Evolutionary conservation across 2,113 vertebrate genomes (phyloP), one percentile per base, ranked within the genome.

Genomic region (Willisornis vidua): DNA sequence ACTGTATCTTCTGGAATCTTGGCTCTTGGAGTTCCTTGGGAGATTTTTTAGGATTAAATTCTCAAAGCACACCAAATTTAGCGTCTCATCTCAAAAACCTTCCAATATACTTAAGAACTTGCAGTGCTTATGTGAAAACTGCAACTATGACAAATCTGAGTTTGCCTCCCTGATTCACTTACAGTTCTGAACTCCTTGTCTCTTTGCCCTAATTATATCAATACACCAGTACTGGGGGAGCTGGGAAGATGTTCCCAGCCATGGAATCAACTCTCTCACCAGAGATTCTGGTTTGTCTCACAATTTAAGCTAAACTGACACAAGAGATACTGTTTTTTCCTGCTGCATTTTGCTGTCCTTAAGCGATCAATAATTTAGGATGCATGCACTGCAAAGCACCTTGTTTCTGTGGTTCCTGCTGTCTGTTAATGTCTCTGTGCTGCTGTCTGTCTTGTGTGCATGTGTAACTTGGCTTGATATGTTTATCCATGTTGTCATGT

Each of bases 151-250:
- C 78, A 87, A 45, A 79, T 85, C 61, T 3, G 70, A 68, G 28
- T 20, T 75, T 46, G 45, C 57, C 77, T 82, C 80, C 68, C 33
- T 70, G 43, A 1, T 62, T 94, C 62, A 45, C 48, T 65, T 26
- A 14, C 41, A 89, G 71, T 75, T 66, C 74, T 91, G 71, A 79
- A 33, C 62, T 91, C 80, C 57, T 79, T 3, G 6, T 46, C 77
- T 93, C 70, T 45, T 91, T 96, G 45, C 91, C 91, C 80, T 81
- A 75, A 71, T 93, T 93, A 79, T 65, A 76, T 66, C 67, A 51
- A 77, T 49, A 54, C 79, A 85, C 23, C 51, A 88, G 43, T 49
- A 57, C 4, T 20, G 52, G 8, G 55, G 22, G 19, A n/a, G 48
- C 68, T 39, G 10, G 35, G 75, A 90, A 62, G 59, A 33, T 51